Conservation (phyloP, 2,113 vertebrate genomes). For the Pluvialis apricaria region DNA sequence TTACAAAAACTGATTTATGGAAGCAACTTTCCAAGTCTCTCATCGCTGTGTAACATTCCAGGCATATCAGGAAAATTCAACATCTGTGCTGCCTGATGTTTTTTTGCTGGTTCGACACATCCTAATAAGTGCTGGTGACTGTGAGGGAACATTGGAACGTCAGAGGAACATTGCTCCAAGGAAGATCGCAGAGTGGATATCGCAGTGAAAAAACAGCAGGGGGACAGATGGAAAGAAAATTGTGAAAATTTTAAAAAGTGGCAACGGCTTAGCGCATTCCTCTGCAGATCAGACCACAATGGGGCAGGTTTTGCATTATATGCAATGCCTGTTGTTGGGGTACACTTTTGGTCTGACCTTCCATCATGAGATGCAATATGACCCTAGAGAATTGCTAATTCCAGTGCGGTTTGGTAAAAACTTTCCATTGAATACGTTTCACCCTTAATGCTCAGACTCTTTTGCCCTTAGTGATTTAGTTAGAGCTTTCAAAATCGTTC, state of each 20-base stretch:
- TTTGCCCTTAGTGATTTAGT: not conserved
- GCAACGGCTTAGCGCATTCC: not conserved
- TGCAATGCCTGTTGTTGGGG: not conserved
- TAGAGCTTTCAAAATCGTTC: not conserved
- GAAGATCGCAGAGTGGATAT: not conserved
- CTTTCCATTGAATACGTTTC: not conserved
- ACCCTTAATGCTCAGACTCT: not conserved
- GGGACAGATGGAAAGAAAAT: not conserved
- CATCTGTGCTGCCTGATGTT: constrained; percentile 32
- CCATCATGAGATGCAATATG: not conserved
- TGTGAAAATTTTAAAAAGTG: not conserved
- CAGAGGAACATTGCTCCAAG: not conserved
- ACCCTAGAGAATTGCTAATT: not conserved
- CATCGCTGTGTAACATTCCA: not conserved
- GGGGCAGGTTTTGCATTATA: not conserved
- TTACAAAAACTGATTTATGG: constrained; percentile 23
- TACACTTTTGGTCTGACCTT: not conserved
- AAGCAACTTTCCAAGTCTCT: constrained; percentile 5
- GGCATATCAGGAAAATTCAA: not conserved
- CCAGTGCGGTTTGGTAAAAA: not conserved
- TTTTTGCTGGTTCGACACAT: constrained; percentile 28
- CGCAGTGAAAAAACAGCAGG: not conserved
- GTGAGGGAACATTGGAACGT: not conserved
- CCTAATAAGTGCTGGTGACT: not conserved
- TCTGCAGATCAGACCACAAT: not conserved